These are phyloP conservation scores for Pogonognathellus flavescens DNA, from an alignment of 1,140 invertebrate genomes.

Conservation along the genomic window DNA sequence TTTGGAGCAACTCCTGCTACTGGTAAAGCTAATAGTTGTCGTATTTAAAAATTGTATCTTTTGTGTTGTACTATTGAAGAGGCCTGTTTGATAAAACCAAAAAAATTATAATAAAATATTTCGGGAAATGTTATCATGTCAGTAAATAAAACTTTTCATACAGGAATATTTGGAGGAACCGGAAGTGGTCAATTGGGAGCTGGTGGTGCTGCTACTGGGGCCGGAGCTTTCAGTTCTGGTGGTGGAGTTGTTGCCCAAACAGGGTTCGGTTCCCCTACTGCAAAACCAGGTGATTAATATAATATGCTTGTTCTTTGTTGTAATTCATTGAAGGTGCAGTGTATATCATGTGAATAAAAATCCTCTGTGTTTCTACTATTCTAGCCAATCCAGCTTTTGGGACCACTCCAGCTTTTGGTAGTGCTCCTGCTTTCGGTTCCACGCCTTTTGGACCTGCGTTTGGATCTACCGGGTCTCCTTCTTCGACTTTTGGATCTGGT, in stretches of 20 bases:
- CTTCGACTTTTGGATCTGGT: neutral
- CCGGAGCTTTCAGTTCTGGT: slow-evolving; percentile 37
- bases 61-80: neutral
- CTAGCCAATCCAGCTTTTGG: neutral
- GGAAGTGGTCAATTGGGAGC: neutral
- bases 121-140: no score
- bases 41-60: neutral
- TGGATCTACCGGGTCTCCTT: slow-evolving; percentile 43
- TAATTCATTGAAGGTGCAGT: no score
- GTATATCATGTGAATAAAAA: no score
- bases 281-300: neutral
- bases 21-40: neutral
- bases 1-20: neutral
- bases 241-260: slow-evolving; percentile 26
- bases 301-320: no score
- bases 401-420: slow-evolving; percentile 43
- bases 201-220: neutral
- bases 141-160: no score
- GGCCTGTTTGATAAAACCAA: no score
- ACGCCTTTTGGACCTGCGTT: slow-evolving; percentile 55
- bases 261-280: slow-evolving; percentile 15
- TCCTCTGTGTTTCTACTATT: no score
- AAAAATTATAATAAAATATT: no score
- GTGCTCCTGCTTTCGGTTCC: slow-evolving; percentile 32
- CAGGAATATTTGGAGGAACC: slow-evolving; percentile 24